A percentile compares a stretch with the other conserved stretches of the same genome.
These are phyloP conservation scores for Merops nubicus DNA, from an alignment of 2,113 vertebrate species.

Conservation along the genomic window DNA sequence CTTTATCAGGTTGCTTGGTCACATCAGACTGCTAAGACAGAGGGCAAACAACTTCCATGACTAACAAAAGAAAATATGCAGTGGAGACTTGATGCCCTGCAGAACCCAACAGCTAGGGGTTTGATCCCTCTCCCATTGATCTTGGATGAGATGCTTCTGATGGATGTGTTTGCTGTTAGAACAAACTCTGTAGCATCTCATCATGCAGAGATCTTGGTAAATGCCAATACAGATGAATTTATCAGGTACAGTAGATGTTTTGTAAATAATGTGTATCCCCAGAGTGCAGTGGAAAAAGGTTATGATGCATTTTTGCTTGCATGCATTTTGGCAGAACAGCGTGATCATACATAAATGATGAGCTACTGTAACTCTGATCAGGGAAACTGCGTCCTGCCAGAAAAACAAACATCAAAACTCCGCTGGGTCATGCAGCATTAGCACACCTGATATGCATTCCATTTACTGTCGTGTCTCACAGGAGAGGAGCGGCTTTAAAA, in stretches of 20 bases:
- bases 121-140: background rate
- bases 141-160: background rate
- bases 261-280: background rate
- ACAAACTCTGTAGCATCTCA: background rate
- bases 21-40: background rate
- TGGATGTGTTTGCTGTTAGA: background rate
- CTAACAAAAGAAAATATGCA: background rate
- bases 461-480: background rate
- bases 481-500: background rate
- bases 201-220: background rate
- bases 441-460: background rate
- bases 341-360: constrained; percentile 57
- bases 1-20: constrained; percentile 37
- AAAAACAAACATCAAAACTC: constrained; percentile 36
- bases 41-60: background rate
- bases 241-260: constrained; percentile 35
- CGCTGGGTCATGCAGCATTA: constrained; percentile 16
- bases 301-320: constrained; percentile 56
- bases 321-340: constrained; percentile 35
- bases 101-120: background rate
- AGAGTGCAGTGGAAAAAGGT: background rate
- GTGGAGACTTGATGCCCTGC: background rate
- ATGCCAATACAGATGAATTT: constrained; percentile 16
- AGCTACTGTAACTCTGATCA: constrained; percentile 43
- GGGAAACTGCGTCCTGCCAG: constrained; percentile 22